A percentile compares a stretch with the other conserved stretches of the same genome.
Conservation (phyloP, 1,140 invertebrate species). For the Episyrphus balteatus region DNA sequence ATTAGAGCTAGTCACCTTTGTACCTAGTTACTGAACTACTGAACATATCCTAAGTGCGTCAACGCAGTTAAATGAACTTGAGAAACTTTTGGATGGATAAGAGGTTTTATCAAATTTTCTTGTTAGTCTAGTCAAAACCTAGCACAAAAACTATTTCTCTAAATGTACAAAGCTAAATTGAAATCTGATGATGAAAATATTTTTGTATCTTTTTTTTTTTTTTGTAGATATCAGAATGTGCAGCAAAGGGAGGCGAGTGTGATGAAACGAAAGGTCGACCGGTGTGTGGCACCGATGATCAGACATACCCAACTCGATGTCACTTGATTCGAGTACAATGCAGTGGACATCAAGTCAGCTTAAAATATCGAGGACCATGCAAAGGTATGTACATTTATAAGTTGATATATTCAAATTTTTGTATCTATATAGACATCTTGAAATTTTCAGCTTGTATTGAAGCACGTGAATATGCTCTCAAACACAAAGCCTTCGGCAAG, state of each 20-base stretch:
- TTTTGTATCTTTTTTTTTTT: neutral
- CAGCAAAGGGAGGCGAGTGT: constrained; percentile 31
- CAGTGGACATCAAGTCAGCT: constrained; percentile 50
- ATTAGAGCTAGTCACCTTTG: too few relatives aligned
- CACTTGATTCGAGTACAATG: constrained; percentile 63
- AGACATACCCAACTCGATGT: constrained; percentile 67
- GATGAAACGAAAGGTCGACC: constrained; percentile 38
- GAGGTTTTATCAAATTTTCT: too few relatives aligned
- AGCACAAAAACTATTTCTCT: too few relatives aligned
- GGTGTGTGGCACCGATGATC: constrained; percentile 70
- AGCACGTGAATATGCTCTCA: constrained; percentile 23
- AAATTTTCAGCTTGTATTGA: constrained; percentile 24
- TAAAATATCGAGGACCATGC: constrained; percentile 61
- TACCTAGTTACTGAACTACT: too few relatives aligned
- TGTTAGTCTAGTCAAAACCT: too few relatives aligned
- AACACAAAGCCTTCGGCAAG: constrained; percentile 23
- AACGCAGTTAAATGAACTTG: too few relatives aligned
- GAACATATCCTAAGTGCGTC: too few relatives aligned
- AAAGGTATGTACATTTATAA: constrained; percentile 40
- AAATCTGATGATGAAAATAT: too few relatives aligned
- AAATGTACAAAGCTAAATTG: too few relatives aligned
- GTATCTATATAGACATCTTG: neutral
- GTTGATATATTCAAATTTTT: neutral
- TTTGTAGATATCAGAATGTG: constrained; percentile 28
- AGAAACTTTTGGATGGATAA: too few relatives aligned